Evolutionary conservation across 2,888 invertebrate genomes (phyloP), one percentile per base, ranked within the genome.

Genomic region (Steinernema carpocapsae): DNA sequence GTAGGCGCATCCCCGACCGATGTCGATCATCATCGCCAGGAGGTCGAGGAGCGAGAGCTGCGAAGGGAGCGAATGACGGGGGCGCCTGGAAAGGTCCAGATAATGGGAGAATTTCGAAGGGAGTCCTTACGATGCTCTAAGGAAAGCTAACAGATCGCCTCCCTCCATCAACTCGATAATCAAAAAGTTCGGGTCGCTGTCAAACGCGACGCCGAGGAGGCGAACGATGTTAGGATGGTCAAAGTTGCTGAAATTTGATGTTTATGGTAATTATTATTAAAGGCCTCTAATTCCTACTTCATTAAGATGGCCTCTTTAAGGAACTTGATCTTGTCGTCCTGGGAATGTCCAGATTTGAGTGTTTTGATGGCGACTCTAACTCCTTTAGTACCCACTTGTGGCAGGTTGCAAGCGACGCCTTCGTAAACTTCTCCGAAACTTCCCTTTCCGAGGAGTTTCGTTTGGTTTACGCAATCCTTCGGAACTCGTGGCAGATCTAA

Each of bases 121-220:
- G 29, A 43, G 52, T 29, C 24, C 26, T 32, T 45, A 75, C 26
- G 45, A 93, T 4, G 92, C 91, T 73, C 96, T 90, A 64, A 99
- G 90, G 88, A 94, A 97, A 76, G 93, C 94, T 43, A 97, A 90
- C 75, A 99, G 89, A 89, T 97, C 97, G 0, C 97, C 97, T 3
- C 94, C 95, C 88, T 95, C 94, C 99, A 99, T 99, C 22, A 97
- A 91, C 88, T 99, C 97, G 91, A 97, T 92, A 70, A 99, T 93
- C 78, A 99, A 92, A 83, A 94, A 94, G 85, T 94, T 93, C 7
- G 95, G 93, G 87, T 96, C 95, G 80, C 93, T 93, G 87, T 97
- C 95, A 42, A 96, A 91, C 86, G 96, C 97, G 4, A 99, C 94
- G 0, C 97, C 97, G 10, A 97, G 91, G 42, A 97, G 90, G 78